Evolutionary conservation across 2,888 invertebrate genomes (phyloP), one percentile per base, ranked within the genome.

Genomic region (Odontomyia ornata): DNA sequence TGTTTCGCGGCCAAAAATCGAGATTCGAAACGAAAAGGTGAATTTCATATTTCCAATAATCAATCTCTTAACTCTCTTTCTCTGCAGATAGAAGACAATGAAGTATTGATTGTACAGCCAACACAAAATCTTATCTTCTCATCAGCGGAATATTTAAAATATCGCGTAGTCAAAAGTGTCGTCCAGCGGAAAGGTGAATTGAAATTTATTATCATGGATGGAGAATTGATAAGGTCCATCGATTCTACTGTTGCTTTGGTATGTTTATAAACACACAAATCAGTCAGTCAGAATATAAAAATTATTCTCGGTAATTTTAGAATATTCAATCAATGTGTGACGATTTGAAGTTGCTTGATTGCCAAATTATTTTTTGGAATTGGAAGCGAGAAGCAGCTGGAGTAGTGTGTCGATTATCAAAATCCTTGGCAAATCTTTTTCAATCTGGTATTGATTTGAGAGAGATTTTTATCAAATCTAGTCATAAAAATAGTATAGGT

Each of bases 1-100:
- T 79, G 93, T 94, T 78, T 95, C 96, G 0, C 87, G 95, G 79
- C 96, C 96, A 1, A 91, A 93, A 83, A 93, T 96, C 77, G 88
- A 89, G 57, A 91, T 86, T 21, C 80, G 79, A 15, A 80, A 78
- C 15, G 83, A 84, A 79, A 85, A 84, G 81, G 84, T 85, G 77
- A 77, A 78, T 36, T 23, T 46, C 43, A 43, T 7, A 43, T 13
- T 9, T 43, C 43, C 7, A 7, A 43, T 9, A 43, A 13, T 43
- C 7, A 9, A 43, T 43, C 13, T 43, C 43, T 43, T 43, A 7
- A 5, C 46, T 67, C 13, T n/a, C n/a, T n/a, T 15, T 21, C n/a
- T 69, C 80, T 77, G 1, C 76, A 86, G 85, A 82, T 88, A 27
- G 84, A 85, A 25, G 85, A 86, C 13, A 82, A 83, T 15, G 86